phyloP scores from a whole-genome alignment of 2,797 vertebrate genomes.

The Pachyuromys duprasi region DNA sequence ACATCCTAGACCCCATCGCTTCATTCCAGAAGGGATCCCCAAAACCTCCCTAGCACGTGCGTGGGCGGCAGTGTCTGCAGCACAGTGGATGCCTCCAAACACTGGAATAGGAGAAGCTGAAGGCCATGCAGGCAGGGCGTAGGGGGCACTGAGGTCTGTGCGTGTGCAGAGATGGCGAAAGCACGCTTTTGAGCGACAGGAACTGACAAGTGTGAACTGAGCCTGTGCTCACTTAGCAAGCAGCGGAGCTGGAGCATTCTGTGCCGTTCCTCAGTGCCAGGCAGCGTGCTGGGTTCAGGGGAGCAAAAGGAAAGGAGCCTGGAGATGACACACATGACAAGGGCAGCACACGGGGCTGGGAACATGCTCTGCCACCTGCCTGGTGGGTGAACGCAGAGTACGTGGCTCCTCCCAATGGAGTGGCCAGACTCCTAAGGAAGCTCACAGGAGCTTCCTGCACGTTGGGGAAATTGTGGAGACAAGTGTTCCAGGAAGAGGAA shows the following conservation, averaged over 20 bases:
- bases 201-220: background rate
- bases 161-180: background rate
- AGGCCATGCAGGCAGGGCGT: background rate
- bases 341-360: background rate
- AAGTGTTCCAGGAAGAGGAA: background rate
- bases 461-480: background rate
- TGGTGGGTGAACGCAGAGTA: background rate
- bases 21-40: background rate
- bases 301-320: background rate
- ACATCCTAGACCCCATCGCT: background rate
- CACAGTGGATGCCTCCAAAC: background rate
- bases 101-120: background rate
- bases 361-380: background rate
- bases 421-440: background rate
- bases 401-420: rapidly evolving
- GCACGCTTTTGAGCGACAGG: background rate
- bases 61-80: background rate
- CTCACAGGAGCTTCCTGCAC: background rate
- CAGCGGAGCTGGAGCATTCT: background rate
- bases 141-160: background rate
- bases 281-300: background rate
- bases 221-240: background rate
- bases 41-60: background rate
- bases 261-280: background rate
- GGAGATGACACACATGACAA: background rate